Evolutionary conservation across 2,113 vertebrate species (phyloP).

Genomic region (Otus sunia): DNA sequence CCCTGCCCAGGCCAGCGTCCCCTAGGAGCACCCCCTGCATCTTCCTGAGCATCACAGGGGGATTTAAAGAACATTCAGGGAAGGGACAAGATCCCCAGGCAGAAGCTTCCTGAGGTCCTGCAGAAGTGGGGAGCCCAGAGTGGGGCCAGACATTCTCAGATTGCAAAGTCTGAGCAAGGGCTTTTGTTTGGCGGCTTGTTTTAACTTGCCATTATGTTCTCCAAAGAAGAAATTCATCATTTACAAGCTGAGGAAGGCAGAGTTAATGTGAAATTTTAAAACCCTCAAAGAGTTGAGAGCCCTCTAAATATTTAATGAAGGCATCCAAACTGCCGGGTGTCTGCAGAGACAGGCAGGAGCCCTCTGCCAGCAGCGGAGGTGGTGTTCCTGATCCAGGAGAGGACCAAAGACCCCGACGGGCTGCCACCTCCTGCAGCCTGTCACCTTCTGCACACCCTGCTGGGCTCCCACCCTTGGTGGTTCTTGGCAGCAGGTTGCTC

Average conservation of each 20-base stretch:
- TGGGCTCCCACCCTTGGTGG: neutral
- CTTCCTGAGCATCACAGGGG: neutral
- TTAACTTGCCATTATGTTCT: conserved; percentile 17
- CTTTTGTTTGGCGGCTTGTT: neutral
- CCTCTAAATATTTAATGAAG: conserved; percentile 48
- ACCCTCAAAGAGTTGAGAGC: conserved; percentile 31
- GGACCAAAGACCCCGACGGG: neutral
- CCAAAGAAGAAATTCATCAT: conserved; percentile 6
- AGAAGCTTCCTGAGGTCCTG: neutral
- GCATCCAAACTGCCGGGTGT: neutral
- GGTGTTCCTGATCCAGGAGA: neutral
- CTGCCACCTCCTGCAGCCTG: neutral
- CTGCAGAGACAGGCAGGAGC: neutral
- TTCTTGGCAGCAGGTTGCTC: neutral
- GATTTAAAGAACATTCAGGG: neutral
- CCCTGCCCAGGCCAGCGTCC: neutral
- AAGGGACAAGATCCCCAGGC: neutral
- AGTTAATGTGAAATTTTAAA: conserved; percentile 52
- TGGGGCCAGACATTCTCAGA: neutral
- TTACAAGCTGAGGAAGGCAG: conserved; percentile 10
- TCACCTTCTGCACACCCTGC: fast-evolving
- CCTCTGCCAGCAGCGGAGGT: neutral
- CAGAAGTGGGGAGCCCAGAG: neutral
- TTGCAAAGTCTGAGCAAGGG: neutral
- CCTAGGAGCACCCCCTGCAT: neutral